Evolutionary conservation across 2,797 vertebrate genomes (phyloP), one percentile per base, ranked within the genome.

Genomic region (Todus mexicanus): DNA sequence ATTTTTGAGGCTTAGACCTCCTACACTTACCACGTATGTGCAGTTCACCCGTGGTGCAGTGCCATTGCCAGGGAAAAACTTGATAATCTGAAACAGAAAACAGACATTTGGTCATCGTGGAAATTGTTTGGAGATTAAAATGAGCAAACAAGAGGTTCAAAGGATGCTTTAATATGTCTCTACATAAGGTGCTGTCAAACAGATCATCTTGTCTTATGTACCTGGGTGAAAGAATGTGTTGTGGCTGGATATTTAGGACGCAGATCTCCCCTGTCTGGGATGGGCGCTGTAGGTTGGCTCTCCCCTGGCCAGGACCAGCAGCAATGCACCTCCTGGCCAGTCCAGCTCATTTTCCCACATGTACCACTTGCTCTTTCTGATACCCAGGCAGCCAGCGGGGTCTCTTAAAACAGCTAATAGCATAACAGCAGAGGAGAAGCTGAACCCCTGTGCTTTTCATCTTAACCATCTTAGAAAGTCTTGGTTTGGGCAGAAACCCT

Each of bases 11-110:
- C 29, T 8, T 7, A 1, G 33, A 37, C 40, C 33, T 42, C 42
- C 3, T 4, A 14, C 15, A 71, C 98, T 98, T 96, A 99, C 99
- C 97, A 97, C 91, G 3, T 98, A 95, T 6, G 97, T 95, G 89
- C 99, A 99, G 96, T 98, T 97, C 87, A 98, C 97, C 69, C 97
- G 96, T 15, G 98, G 98, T 4, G 97, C 92, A 2, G 78, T 71
- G 48, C 89, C 92, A 0, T 98, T 97, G 64, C 97, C 94, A 6
- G 98, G 98, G 12, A 97, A 80, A 88, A 98, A 99, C 56, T 96
- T 96, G 82, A 99, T 99, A 45, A 99, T 98, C 99, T 99, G 97
- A 85, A 97, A 97, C 23, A 70, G 47, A 45, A 89, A 76, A 61
- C 45, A 13, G 6, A 3, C 6, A 1, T 23, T 66, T 21, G 17